phyloP scores from a whole-genome alignment of 1,140 invertebrate species.

The Gryllus bimaculatus region DNA sequence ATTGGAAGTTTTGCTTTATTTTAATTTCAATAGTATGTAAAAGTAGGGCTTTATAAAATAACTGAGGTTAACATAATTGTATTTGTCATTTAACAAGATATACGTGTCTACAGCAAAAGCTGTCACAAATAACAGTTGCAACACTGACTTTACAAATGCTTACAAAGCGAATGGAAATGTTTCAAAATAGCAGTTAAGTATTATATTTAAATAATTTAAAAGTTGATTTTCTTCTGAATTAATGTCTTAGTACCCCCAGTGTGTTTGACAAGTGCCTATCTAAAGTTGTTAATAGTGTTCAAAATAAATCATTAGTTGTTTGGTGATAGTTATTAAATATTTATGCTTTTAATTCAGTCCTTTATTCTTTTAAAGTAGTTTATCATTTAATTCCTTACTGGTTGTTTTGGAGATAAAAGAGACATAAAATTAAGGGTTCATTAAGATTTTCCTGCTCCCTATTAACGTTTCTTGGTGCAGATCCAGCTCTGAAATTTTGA shows the following conservation, averaged over 20 bases:
- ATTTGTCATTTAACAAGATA: slow-evolving; percentile 51
- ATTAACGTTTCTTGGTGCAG: slow-evolving; percentile 29
- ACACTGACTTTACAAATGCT: slow-evolving; percentile 64
- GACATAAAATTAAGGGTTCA: too few relatives aligned
- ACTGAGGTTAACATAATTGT: background rate
- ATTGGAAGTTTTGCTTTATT: background rate
- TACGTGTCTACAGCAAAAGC: slow-evolving; percentile 66
- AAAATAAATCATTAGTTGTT: background rate
- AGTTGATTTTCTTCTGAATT: slow-evolving; percentile 27
- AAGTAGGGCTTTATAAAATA: background rate
- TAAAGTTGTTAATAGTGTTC: too few relatives aligned
- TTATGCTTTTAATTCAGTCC: slow-evolving; percentile 8
- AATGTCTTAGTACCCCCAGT: slow-evolving; percentile 10
- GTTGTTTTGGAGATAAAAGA: background rate
- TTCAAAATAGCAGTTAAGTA: slow-evolving; percentile 75
- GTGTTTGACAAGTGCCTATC: too few relatives aligned
- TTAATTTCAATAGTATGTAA: slow-evolving; percentile 7
- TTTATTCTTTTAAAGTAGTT: background rate
- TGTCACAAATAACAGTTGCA: slow-evolving; percentile 59
- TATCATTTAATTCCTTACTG: slow-evolving; percentile 14
- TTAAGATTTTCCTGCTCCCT: background rate
- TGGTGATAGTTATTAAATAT: slow-evolving; percentile 10
- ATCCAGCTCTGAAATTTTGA: slow-evolving; percentile 52
- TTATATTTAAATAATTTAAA: slow-evolving; percentile 1
- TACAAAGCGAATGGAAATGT: slow-evolving; percentile 75